Evolutionary conservation across 2,113 vertebrate species (phyloP).

Genomic region (Ciconia stormi): DNA sequence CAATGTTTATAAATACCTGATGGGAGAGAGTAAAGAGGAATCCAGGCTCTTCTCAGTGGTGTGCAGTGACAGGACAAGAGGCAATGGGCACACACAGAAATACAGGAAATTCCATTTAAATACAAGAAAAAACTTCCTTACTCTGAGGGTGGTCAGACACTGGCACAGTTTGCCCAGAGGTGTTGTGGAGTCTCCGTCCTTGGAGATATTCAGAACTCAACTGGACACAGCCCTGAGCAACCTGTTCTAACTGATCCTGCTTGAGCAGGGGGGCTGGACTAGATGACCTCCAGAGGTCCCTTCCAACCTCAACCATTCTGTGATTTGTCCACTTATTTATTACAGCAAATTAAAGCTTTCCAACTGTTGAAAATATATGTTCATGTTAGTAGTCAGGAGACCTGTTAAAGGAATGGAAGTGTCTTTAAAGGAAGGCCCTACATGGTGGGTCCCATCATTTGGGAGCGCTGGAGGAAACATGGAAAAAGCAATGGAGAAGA

Average conservation of each 20-base stretch:
- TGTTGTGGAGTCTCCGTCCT: background rate
- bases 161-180: background rate
- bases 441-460: background rate
- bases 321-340: background rate
- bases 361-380: background rate
- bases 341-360: background rate
- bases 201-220: background rate
- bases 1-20: background rate
- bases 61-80: background rate
- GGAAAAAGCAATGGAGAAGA: background rate
- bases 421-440: background rate
- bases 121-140: background rate
- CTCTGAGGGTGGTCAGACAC: background rate
- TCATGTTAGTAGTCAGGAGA: background rate
- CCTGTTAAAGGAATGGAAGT: background rate
- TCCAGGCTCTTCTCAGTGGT: background rate
- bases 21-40: background rate
- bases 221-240: background rate
- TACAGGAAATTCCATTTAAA: background rate
- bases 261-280: rapidly evolving
- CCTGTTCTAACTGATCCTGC: background rate
- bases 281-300: background rate
- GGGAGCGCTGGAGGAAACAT: background rate
- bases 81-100: background rate
- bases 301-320: background rate